Conservation (phyloP, 2,888 invertebrate species). For the Rhingia rostrata region DNA sequence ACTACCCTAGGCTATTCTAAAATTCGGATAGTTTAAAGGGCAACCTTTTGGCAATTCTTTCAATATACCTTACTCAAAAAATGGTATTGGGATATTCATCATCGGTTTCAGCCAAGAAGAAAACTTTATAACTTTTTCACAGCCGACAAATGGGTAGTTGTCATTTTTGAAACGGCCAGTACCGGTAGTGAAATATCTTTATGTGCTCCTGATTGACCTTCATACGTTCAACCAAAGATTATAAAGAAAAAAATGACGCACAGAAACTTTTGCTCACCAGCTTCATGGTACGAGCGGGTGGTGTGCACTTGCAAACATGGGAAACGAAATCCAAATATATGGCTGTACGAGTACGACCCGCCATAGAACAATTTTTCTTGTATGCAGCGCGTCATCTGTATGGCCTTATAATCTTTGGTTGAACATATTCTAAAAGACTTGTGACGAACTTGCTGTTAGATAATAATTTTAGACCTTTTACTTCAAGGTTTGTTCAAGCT, state of each 20-base stretch:
- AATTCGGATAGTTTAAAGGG: conserved; percentile 92
- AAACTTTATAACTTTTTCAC: conserved; percentile 96
- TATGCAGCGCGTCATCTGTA: too few relatives aligned
- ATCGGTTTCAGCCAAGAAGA: conserved; percentile 97
- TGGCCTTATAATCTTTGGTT: too few relatives aligned
- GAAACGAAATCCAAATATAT: too few relatives aligned
- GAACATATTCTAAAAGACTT: too few relatives aligned
- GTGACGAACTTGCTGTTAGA: conserved; percentile 88
- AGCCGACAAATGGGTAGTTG: conserved; percentile 96
- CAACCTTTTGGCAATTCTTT: conserved; percentile 99
- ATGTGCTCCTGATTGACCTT: conserved; percentile 96
- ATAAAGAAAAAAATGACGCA: too few relatives aligned
- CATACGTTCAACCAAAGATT: conserved; percentile 97
- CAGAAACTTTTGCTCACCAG: too few relatives aligned
- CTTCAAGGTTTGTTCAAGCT: too few relatives aligned
- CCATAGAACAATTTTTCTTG: too few relatives aligned
- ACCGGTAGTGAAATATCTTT: conserved; percentile 95
- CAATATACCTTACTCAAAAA: conserved; percentile 98
- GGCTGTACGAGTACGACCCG: too few relatives aligned
- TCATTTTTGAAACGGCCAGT: conserved; percentile 92
- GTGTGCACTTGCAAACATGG: too few relatives aligned
- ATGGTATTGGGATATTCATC: conserved; percentile 98
- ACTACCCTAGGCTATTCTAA: conserved; percentile 88
- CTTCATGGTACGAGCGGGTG: too few relatives aligned
- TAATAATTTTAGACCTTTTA: too few relatives aligned